These are phyloP conservation scores for Periophthalmus modestus DNA, from an alignment of 2,113 vertebrate species.

Conservation along the genomic window DNA sequence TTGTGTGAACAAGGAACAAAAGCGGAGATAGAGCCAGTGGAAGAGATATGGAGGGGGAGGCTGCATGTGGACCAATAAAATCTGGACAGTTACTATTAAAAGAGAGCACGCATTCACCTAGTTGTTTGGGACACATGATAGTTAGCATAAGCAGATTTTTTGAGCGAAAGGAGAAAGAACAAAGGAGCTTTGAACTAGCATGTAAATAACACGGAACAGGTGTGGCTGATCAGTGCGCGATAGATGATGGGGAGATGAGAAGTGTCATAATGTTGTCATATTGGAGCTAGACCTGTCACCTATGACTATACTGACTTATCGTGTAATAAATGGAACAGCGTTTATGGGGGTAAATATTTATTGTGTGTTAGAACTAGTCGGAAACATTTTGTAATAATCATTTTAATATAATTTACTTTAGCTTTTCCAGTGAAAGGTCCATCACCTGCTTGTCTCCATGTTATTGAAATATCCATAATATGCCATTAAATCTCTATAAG, in stretches of 20 bases:
- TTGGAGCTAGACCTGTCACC: too few relatives aligned
- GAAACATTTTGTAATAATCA: background rate
- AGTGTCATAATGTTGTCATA: slow-evolving; percentile 35
- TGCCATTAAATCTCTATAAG: too few relatives aligned
- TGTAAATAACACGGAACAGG: slow-evolving; percentile 22
- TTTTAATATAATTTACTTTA: too few relatives aligned
- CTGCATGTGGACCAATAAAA: slow-evolving; percentile 44
- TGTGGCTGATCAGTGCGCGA: slow-evolving; percentile 32
- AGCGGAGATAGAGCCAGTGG: slow-evolving; percentile 20
- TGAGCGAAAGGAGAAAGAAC: slow-evolving; percentile 5
- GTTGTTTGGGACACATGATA: slow-evolving; percentile 62
- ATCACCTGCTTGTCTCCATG: too few relatives aligned
- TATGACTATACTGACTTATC: too few relatives aligned
- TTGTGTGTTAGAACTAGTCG: background rate
- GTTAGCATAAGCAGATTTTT: slow-evolving; percentile 44
- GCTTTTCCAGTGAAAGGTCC: too few relatives aligned
- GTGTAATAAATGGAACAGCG: too few relatives aligned
- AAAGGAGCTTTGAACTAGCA: background rate
- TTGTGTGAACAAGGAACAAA: slow-evolving; percentile 46
- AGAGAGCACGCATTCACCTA: slow-evolving; percentile 50
- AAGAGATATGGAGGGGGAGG: slow-evolving; percentile 20
- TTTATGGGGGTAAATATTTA: background rate
- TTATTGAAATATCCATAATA: too few relatives aligned
- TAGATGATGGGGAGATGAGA: slow-evolving; percentile 42
- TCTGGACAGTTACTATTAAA: slow-evolving; percentile 63